Evolutionary conservation across 2,888 invertebrate genomes (phyloP), one percentile per base, ranked within the genome.

Genomic region (Diplazon laetatorius): DNA sequence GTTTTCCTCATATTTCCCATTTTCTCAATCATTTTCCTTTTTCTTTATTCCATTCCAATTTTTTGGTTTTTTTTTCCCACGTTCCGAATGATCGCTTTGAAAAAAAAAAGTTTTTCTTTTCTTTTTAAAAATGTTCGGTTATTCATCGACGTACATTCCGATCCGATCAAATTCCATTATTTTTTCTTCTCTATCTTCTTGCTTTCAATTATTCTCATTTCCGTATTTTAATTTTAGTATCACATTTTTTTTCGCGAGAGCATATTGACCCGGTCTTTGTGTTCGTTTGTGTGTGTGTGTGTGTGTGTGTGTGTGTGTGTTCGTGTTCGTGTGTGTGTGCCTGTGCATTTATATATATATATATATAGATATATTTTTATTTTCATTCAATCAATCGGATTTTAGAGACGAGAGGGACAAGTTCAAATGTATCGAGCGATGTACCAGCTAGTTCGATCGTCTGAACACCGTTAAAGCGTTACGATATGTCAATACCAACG

Each of bases 211-310:
- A 20, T 22, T 30, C 2, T 30, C 6, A 30, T 30, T 30, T 30
- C 44, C 66, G 66, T 37, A 57, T 12, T 78, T 76, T 63, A 63
- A 75, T 66, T 69, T 76, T 79, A 75, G 76, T 78, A 78, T 78
- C 78, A 78, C 78, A 78, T 78, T 78, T 46, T 78, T 78, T 46
- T 60, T 72, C 62, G 50, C 65, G 52, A 74, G 74, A 74, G 63
- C 66, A 57, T 52, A 62, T 60, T 39, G 60, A 48, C 42, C 66
- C 48, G 52, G 44, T 48, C 39, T 35, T 25, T 30, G 39, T 50
- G 50, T 16, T 10, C 16, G 12, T 35, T n/a, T n/a, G 42, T 48
- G 48, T 35, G 37, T 30, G 39, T 50, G 50, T 18, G 16, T 16
- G n/a, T 37, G 42, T 5, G 18, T 22, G 55, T 6, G 2, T 14